Conservation (phyloP, 1,140 invertebrate species). For the Sitobion miscanthi region DNA sequence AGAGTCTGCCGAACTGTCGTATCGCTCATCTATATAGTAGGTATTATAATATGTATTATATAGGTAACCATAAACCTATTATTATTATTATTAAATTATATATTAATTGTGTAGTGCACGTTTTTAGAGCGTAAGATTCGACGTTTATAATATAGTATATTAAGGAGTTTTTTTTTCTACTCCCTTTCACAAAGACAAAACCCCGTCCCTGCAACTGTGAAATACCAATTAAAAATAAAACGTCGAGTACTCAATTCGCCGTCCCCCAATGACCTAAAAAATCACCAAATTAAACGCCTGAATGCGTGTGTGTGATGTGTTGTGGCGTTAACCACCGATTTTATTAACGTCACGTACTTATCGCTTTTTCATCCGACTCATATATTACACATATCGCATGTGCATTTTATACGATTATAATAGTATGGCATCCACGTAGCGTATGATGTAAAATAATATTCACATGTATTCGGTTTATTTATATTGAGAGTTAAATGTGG, state of each 20-base stretch:
- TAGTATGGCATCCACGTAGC: background rate
- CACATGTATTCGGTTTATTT: background rate
- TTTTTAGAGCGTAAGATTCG: background rate
- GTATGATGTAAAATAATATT: background rate
- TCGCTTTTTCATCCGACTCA: background rate
- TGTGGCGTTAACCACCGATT: background rate
- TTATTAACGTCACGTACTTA: background rate
- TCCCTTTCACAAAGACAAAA: background rate
- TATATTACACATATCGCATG: background rate
- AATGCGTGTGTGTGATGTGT: background rate
- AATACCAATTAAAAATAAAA: background rate
- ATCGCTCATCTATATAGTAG: background rate
- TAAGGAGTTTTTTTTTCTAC: background rate
- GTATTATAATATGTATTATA: too few relatives aligned
- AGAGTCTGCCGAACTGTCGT: too few relatives aligned
- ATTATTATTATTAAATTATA: background rate
- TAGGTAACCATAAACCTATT: too few relatives aligned
- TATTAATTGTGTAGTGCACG: background rate
- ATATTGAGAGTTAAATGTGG: background rate
- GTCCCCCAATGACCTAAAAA: background rate
- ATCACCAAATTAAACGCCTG: background rate
- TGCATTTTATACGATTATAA: background rate
- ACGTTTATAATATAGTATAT: background rate
- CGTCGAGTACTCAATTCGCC: background rate
- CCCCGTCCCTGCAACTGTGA: background rate